Percentiles rank a stretch among this genome's conserved stretches.
Evolutionary conservation across 1,140 invertebrate species (phyloP).

Genomic region (Euura lappo): DNA sequence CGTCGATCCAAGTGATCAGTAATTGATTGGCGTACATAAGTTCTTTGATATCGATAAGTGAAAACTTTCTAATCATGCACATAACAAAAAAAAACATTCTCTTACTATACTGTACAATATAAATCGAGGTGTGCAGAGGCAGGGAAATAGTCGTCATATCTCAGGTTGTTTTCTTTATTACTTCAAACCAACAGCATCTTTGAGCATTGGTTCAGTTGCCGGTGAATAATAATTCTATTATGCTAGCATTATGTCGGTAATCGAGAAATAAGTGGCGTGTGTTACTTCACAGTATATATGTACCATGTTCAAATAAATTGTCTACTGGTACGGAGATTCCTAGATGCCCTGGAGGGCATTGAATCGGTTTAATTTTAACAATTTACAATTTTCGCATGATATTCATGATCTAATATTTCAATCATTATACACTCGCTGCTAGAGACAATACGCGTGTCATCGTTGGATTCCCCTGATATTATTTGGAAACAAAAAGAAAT

Average conservation of each 20-base stretch:
- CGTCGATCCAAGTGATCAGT: constrained; percentile 36
- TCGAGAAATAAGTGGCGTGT: constrained; percentile 1
- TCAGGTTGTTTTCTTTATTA: constrained; percentile 34
- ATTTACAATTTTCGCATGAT: not conserved
- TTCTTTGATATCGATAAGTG: constrained; percentile 34
- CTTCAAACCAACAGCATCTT: constrained; percentile 39
- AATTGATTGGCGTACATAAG: constrained; percentile 33
- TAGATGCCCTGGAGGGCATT: not conserved
- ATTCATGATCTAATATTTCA: not conserved
- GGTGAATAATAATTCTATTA: constrained; percentile 30
- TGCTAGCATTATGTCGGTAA: constrained; percentile 1
- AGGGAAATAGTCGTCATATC: constrained; percentile 18
- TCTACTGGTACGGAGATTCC: not conserved
- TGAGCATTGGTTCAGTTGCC: constrained; percentile 41
- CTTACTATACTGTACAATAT: constrained; percentile 35
- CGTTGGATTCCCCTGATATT: not conserved
- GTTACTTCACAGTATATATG: not conserved
- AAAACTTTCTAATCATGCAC: constrained; percentile 33
- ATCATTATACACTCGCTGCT: not conserved
- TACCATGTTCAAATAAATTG: too few species aligned
- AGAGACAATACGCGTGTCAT: not conserved
- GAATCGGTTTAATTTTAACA: not conserved
- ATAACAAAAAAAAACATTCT: constrained; percentile 27
- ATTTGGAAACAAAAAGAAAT: not conserved
- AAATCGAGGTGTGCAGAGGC: constrained; percentile 35